These are phyloP conservation scores for Tichodroma muraria DNA, from an alignment of 2,113 vertebrate species.

Conservation along the genomic window DNA sequence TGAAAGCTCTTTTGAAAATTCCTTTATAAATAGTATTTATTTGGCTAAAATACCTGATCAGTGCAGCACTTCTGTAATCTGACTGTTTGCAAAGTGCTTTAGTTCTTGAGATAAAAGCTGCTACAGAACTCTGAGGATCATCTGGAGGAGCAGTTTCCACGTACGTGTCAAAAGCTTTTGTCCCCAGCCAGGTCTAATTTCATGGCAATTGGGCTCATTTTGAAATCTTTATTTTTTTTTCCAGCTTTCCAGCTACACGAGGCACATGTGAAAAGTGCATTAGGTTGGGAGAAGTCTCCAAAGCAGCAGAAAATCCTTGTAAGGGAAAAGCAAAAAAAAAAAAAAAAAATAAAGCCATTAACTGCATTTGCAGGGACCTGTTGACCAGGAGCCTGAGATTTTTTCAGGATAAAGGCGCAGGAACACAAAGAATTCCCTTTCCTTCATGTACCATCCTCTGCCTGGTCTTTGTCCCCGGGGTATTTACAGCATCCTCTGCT, in stretches of 20 bases:
- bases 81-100: constrained; percentile 26
- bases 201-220: background rate
- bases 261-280: background rate
- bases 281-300: background rate
- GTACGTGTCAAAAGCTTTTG: background rate
- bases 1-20: constrained; percentile 35
- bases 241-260: background rate
- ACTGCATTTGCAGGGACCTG: background rate
- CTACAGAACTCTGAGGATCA: background rate
- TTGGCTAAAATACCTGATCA: constrained; percentile 10
- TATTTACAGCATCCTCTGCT: background rate
- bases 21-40: constrained; percentile 33
- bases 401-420: background rate
- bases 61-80: background rate
- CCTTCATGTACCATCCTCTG: background rate
- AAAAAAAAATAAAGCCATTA: background rate
- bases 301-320: background rate
- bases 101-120: background rate
- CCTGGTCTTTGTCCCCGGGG: background rate
- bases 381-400: background rate
- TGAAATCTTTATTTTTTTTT: background rate
- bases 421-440: background rate
- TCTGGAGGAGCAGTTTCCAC: background rate
- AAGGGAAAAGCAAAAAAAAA: background rate
- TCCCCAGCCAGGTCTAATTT: background rate